phyloP scores from a whole-genome alignment of 2,113 vertebrate genomes.

The Cercocebus atys region DNA sequence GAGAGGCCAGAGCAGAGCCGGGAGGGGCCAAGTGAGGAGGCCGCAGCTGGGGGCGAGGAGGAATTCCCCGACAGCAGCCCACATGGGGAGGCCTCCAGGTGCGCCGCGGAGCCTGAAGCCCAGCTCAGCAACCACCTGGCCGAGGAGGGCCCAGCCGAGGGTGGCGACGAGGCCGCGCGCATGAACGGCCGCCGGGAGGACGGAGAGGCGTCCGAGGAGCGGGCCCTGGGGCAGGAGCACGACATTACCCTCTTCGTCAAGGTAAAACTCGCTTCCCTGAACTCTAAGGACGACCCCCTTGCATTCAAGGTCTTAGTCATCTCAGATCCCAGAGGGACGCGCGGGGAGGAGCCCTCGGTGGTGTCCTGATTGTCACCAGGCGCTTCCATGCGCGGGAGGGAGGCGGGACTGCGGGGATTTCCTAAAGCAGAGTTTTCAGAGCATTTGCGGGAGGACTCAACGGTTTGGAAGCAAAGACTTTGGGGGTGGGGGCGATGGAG shows the following conservation, averaged over 20 bases:
- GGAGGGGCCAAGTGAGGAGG: not conserved
- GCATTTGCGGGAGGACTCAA: accelerated
- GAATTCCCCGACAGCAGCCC: not conserved
- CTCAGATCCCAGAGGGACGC: not conserved
- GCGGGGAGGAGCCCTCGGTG: accelerated
- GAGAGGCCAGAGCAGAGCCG: not conserved
- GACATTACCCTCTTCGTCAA: slow-evolving; percentile 94
- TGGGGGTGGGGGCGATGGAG: not conserved
- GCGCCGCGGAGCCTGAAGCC: not conserved
- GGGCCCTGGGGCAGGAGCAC: slow-evolving; percentile 77
- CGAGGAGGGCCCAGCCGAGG: slow-evolving; percentile 17
- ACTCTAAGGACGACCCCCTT: too few species aligned
- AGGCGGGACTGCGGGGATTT: not conserved
- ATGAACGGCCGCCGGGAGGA: slow-evolving; percentile 40
- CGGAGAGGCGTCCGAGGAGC: not conserved
- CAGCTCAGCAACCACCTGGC: slow-evolving; percentile 56
- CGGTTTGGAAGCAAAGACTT: not conserved
- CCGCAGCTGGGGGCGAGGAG: not conserved
- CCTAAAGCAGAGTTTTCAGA: not conserved
- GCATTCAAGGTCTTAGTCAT: not conserved
- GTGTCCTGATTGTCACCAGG: accelerated
- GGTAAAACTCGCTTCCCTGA: slow-evolving; percentile 64
- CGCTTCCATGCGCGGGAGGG: accelerated
- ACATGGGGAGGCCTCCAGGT: accelerated
- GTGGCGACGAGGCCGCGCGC: not conserved